These are phyloP conservation scores for Drosophila barbarae DNA, from an alignment of 2,888 invertebrate species.

Conservation along the genomic window DNA sequence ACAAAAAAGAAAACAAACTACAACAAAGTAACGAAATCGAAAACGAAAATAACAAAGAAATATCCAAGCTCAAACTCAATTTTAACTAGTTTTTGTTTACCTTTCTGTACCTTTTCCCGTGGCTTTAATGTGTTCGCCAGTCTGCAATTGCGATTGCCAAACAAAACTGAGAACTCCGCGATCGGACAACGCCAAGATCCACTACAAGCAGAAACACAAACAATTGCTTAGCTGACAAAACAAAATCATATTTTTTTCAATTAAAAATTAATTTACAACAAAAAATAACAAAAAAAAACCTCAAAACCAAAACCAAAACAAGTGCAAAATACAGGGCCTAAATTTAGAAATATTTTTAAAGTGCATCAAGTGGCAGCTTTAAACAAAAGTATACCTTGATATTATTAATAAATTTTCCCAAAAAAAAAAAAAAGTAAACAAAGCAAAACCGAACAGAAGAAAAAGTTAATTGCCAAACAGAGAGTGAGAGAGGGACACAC, in stretches of 20 bases:
- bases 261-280: too few species aligned
- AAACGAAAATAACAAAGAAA: not conserved
- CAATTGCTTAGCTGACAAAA: constrained; percentile 40
- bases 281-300: not conserved
- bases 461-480: constrained; percentile 16
- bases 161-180: constrained; percentile 35
- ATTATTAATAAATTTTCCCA: not conserved
- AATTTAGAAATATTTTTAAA: constrained; percentile 3
- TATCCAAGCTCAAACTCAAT: not conserved
- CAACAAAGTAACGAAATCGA: not conserved
- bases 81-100: not conserved
- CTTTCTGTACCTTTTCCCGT: constrained; percentile 7
- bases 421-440: constrained; percentile 2
- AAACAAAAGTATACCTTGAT: not conserved
- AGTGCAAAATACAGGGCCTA: constrained; percentile 31
- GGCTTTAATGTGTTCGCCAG: constrained; percentile 65
- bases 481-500: constrained; percentile 1
- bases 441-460: not conserved
- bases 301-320: constrained; percentile 8
- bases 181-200: constrained; percentile 27
- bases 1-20: not conserved
- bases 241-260: not conserved
- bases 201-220: constrained; percentile 49
- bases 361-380: constrained; percentile 2
- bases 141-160: constrained; percentile 23